Conservation (phyloP, 2,888 invertebrate species). For the Spicauda simplicius region DNA sequence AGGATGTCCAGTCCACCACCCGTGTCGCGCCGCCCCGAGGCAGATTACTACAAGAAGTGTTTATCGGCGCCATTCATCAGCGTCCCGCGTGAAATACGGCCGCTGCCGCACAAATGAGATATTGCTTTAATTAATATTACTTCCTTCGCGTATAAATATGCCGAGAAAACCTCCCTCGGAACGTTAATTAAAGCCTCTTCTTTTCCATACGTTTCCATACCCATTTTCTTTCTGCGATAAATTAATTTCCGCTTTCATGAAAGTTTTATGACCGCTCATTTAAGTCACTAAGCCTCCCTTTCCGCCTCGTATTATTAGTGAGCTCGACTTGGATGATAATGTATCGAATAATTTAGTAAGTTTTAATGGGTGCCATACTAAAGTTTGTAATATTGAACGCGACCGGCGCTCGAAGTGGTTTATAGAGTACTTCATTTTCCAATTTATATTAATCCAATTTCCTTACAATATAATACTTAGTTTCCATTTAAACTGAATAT, state of each 20-base stretch:
- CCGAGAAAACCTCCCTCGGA: slow-evolving; percentile 36
- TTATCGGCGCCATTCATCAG: slow-evolving; percentile 51
- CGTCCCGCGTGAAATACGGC: slow-evolving; percentile 40
- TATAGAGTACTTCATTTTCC: slow-evolving; percentile 1
- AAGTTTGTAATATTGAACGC: slow-evolving; percentile 8
- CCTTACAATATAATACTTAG: background rate
- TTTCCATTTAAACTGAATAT: background rate
- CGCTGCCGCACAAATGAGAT: slow-evolving; percentile 50
- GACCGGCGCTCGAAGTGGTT: background rate
- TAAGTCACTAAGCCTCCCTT: slow-evolving; percentile 5
- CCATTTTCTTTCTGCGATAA: slow-evolving; percentile 15
- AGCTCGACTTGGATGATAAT: slow-evolving; percentile 10
- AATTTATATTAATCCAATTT: background rate
- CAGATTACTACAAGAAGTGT: slow-evolving; percentile 47
- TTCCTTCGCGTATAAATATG: slow-evolving; percentile 51
- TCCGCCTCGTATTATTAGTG: slow-evolving; percentile 3
- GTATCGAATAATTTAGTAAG: slow-evolving; percentile 16
- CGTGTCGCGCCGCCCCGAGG: background rate
- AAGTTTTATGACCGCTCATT: slow-evolving; percentile 21
- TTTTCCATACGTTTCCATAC: slow-evolving; percentile 16
- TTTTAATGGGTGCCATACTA: slow-evolving; percentile 11
- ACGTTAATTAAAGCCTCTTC: slow-evolving; percentile 36
- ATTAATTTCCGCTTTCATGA: slow-evolving; percentile 29
- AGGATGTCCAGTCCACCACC: too few relatives aligned
- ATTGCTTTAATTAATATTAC: slow-evolving; percentile 62